Percentiles rank a stretch among this genome's conserved stretches.
Conservation (phyloP, 2,888 invertebrate genomes). For the Noctua janthe region DNA sequence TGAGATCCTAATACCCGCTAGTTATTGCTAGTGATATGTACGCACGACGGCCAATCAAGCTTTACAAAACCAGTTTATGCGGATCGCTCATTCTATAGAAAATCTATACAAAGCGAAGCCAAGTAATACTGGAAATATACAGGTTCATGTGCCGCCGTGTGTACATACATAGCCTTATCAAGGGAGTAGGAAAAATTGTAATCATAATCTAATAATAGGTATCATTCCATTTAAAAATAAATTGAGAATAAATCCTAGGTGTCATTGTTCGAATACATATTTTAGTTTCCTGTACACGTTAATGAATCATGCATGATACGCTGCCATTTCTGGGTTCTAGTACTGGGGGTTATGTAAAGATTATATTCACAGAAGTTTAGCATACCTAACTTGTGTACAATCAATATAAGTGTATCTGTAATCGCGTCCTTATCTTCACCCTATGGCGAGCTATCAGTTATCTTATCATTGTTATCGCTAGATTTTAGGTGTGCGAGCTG, state of each 20-base stretch:
- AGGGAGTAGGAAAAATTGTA: background rate
- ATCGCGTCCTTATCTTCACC: conserved; percentile 54
- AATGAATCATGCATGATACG: background rate
- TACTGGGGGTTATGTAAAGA: conserved; percentile 2
- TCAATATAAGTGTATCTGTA: conserved; percentile 62
- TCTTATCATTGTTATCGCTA: conserved; percentile 66
- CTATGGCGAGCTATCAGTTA: conserved; percentile 44
- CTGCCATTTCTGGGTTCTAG: background rate
- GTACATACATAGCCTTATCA: background rate
- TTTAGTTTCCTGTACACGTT: background rate
- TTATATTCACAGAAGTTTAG: conserved; percentile 27
- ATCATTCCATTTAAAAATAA: background rate
- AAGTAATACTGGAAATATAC: no score
- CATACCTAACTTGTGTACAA: conserved; percentile 41
- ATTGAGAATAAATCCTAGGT: no score
- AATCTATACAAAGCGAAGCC: no score
- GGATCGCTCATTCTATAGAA: no score
- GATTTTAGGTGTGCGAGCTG: conserved; percentile 58
- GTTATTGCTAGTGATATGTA: no score
- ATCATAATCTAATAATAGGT: background rate
- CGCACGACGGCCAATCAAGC: no score
- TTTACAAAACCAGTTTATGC: no score
- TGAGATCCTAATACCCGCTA: no score
- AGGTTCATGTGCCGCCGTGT: no score
- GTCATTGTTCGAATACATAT: no score